Evolutionary conservation across 2,888 invertebrate genomes (phyloP), one percentile per base, ranked within the genome.

Genomic region (Leptinotarsa juncta): DNA sequence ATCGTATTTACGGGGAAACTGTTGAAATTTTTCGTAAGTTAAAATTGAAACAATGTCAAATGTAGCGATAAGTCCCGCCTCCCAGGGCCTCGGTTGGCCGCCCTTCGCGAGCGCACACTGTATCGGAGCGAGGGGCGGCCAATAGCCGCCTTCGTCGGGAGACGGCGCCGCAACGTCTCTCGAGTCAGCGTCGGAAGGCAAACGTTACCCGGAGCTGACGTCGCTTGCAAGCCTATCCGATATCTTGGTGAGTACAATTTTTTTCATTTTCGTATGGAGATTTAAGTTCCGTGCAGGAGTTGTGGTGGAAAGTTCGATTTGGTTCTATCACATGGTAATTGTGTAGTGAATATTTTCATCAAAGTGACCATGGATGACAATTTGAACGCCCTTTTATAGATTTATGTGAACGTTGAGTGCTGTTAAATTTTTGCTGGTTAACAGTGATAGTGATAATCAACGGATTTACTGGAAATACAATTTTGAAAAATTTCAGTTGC

Each of bases 141-240:
- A 81, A 79, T 79, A 76, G 75, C 76, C 79, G 79, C 78, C 80
- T 74, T 76, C 77, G 76, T 70, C 71, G 88, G 71, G 77, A 78
- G 78, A 75, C 77, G 77, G 78, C 78, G 78, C 78, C 78, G 73
- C 88, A 87, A 89, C 88, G 86, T 89, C 89, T 89, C 89, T 89
- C 89, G 88, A 87, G 79, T 79, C 75, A 80, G 77, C 82, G 80
- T 82, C 81, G 79, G 84, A 87, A 85, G 87, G 87, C 89, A 88
- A 88, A 88, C 86, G 83, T 81, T 77, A 81, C 81, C 84, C 84
- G 84, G 84, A 84, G 81, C 84, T 83, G 81, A 79, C 81, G 80
- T 79, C 80, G 80, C 75, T 81, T 82, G 82, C 82, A 76, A 71
- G 78, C 73, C 42, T 51, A 68, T 72, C 71, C 67, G 71, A 26